Percentiles rank a stretch among this genome's conserved stretches.
These are phyloP conservation scores for Andricus curvator DNA, from an alignment of 2,888 invertebrate species.

Conservation along the genomic window DNA sequence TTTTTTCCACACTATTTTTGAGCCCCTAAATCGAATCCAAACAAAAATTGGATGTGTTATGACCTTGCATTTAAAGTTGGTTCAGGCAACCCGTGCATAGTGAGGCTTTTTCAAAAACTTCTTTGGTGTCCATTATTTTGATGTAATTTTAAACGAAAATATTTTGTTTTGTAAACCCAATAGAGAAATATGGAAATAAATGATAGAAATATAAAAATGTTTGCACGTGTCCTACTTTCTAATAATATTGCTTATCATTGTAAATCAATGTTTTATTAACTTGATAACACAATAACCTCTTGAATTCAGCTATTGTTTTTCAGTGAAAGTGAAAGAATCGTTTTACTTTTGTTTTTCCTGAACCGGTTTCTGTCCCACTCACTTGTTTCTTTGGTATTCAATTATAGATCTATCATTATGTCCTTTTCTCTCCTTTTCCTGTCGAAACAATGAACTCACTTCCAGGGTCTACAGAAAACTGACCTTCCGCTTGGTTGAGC, in stretches of 20 bases:
- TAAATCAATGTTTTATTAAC: neutral
- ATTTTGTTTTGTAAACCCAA: no score
- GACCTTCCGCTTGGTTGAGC: neutral
- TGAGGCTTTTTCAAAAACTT: no score
- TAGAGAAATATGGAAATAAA: no score
- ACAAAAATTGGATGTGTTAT: no score
- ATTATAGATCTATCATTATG: neutral
- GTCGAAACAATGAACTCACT: neutral
- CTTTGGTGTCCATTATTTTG: no score
- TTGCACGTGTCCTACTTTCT: neutral
- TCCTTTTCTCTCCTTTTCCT: neutral
- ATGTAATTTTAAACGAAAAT: no score
- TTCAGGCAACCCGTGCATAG: no score
- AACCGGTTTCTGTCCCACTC: conserved; percentile 58
- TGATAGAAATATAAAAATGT: no score
- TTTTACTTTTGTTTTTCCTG: conserved; percentile 68
- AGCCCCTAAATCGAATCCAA: no score
- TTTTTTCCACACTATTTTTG: no score
- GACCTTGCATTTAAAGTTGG: no score
- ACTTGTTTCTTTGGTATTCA: neutral
- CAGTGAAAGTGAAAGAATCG: conserved; percentile 70
- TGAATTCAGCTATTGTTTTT: conserved; percentile 27
- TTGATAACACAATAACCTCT: neutral
- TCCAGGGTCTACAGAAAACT: neutral
- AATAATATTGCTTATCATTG: neutral